Base-by-base conservation (phyloP, 2,888 invertebrate species). In the Mythimna lalbum region DNA sequence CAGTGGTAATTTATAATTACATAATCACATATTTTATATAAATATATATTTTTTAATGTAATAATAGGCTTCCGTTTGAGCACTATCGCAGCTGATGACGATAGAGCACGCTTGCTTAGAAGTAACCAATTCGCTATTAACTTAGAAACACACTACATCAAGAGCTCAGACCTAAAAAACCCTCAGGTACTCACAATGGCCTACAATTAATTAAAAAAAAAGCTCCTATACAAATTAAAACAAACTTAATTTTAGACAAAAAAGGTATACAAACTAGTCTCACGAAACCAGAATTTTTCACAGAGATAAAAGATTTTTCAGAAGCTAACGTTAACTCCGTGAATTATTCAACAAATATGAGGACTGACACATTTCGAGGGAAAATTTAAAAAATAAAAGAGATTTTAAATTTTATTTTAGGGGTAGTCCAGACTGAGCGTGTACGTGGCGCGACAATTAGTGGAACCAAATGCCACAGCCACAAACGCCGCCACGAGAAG, bases 291-390 rank as follows among this genome's bases (percentile, higher is more conserved):
- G 4, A 56, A 59, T 63, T 50, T 70, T 71, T 47, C 50, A 27
- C 31, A 17, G 62, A 64, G 19, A 70, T 43, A 76, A 61, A 71
- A 23, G 63, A 52, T 47, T 62, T 69, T 66, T 57, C 55, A 65
- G 43, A 62, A 33, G 55, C 39, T 52, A 39, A 56, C 27, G 43
- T 55, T 81, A 60, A 61, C 63, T 52, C 47, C 10, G 61, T 65
- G 52, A 69, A 78, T 66, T 59, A 69, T 80, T 64, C 39, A 36
- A 73, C 80, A 83, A 84, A 64, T 52, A 71, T 72, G 57, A 63
- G 60, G 63, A 68, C 49, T 67, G 53, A 49, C 59, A 63, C 52
- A 65, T 71, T 60, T 63, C 36, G 52, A 55, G 31, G 0, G 14
- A 31, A 53, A 71, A 78, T 72, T 52, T 67, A 47, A 43, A n/a